phyloP scores from a whole-genome alignment of 2,888 invertebrate genomes.

The Trichogramma evanescens region DNA sequence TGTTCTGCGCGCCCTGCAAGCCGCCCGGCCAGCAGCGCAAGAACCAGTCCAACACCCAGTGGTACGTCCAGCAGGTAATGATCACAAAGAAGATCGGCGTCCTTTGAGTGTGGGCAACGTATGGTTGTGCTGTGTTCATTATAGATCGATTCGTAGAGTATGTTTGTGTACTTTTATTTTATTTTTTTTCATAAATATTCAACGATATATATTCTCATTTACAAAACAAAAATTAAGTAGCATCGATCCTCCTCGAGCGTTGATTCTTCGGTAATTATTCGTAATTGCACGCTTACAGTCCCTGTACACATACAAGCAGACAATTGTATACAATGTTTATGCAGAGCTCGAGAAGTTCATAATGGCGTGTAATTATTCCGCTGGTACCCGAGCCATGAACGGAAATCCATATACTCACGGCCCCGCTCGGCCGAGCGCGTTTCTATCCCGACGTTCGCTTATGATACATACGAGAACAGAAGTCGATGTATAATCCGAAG shows the following conservation, averaged over 20 bases:
- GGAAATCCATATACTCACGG: background rate
- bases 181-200: background rate
- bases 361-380: slow-evolving; percentile 15
- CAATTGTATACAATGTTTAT: too few relatives aligned
- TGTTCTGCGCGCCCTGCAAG: slow-evolving; percentile 44
- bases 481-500: too few relatives aligned
- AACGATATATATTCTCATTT: too few relatives aligned
- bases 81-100: background rate
- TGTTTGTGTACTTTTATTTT: background rate
- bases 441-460: too few relatives aligned
- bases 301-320: too few relatives aligned
- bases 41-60: slow-evolving; percentile 43
- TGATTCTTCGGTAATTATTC: too few relatives aligned
- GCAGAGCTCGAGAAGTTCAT: background rate
- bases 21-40: slow-evolving; percentile 36
- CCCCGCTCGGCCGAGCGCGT: too few relatives aligned
- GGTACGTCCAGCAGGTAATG: slow-evolving; percentile 48
- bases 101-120: background rate
- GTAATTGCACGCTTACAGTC: too few relatives aligned
- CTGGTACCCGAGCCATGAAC: background rate
- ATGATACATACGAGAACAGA: too few relatives aligned
- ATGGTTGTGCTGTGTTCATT: background rate
- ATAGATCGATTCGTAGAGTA: background rate
- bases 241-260: too few relatives aligned
- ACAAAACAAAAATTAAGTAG: too few relatives aligned